phyloP scores from a whole-genome alignment of 2,888 invertebrate species.

The Diaphora mendica region DNA sequence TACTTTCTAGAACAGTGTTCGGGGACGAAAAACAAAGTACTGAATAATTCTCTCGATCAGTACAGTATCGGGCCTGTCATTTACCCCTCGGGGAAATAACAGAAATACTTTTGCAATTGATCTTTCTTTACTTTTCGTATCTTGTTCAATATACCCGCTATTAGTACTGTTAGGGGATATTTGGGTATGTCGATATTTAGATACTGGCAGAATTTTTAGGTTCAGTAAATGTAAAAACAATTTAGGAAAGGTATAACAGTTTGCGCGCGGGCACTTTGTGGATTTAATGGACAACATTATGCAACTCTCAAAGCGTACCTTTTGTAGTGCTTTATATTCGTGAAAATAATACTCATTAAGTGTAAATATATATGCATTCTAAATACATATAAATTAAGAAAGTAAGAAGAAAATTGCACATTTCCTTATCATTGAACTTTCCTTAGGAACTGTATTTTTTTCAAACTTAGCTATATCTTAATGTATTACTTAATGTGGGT shows the following conservation, averaged over 20 bases:
- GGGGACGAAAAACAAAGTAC: conserved; percentile 30
- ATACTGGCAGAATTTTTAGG: background rate
- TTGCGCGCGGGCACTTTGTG: too few relatives aligned
- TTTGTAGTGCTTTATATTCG: too few relatives aligned
- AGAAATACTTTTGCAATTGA: conserved; percentile 38
- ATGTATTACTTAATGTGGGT: too few relatives aligned
- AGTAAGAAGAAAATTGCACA: too few relatives aligned
- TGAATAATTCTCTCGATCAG: conserved; percentile 35
- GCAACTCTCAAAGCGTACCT: too few relatives aligned
- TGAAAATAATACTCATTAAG: too few relatives aligned
- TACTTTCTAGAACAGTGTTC: conserved; percentile 20
- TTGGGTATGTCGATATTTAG: background rate
- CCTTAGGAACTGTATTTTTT: too few relatives aligned
- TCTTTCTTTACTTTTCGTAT: conserved; percentile 28
- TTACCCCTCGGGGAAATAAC: conserved; percentile 42
- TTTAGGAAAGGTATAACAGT: background rate
- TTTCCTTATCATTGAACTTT: too few relatives aligned
- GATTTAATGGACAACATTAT: too few relatives aligned
- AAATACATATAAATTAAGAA: too few relatives aligned
- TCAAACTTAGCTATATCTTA: too few relatives aligned
- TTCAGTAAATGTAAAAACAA: background rate
- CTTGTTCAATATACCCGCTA: background rate
- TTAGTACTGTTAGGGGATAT: background rate
- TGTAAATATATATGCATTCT: too few relatives aligned
- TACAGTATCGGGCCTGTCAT: conserved; percentile 24